Conservation (phyloP, 2,888 invertebrate genomes). For the Anagyrus pseudococci region DNA sequence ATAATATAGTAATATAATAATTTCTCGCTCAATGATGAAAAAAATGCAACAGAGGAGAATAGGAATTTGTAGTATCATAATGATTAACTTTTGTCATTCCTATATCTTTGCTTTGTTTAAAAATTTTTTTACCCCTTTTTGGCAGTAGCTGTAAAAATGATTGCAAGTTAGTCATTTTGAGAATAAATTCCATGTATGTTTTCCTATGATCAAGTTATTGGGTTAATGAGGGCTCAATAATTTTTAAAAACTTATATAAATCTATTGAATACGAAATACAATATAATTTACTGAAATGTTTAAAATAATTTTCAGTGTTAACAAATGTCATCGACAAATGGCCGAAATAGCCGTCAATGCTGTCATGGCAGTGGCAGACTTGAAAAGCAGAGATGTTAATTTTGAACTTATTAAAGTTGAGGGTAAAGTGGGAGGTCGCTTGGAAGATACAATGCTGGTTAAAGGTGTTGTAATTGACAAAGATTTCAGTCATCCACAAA, state of each 20-base stretch:
- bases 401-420: constrained; percentile 99
- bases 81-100: background rate
- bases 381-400: constrained; percentile 93
- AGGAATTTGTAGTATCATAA: constrained; percentile 23
- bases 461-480: constrained; percentile 98
- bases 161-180: background rate
- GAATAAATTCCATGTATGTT: background rate
- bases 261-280: background rate
- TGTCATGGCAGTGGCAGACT: constrained; percentile 93
- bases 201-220: background rate
- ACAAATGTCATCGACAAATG: constrained; percentile 96
- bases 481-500: constrained; percentile 98
- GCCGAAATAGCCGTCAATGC: constrained; percentile 99
- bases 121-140: constrained; percentile 5
- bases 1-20: background rate
- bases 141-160: constrained; percentile 2
- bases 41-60: constrained; percentile 51
- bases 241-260: background rate
- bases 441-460: constrained; percentile 96
- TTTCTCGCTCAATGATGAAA: constrained; percentile 53
- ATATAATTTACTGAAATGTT: constrained; percentile 2
- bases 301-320: constrained; percentile 68
- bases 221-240: background rate
- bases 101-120: constrained; percentile 3
- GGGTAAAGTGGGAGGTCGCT: constrained; percentile 94